Percentiles rank a stretch among this genome's conserved stretches.
Conservation (phyloP, 1,140 invertebrate genomes). For the Macrosteles quadrilineatus region DNA sequence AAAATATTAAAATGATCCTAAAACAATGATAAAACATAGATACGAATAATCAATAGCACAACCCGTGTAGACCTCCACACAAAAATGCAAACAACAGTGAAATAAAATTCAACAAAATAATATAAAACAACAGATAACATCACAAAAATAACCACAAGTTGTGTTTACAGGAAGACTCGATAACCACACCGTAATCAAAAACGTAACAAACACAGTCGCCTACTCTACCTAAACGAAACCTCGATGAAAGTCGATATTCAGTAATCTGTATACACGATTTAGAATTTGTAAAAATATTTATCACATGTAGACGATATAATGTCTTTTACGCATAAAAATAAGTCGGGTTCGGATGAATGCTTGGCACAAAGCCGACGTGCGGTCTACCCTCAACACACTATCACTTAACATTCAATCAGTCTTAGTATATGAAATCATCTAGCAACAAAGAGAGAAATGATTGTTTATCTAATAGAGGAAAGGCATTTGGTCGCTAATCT, state of each 20-base stretch:
- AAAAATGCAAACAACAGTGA: conserved; percentile 17
- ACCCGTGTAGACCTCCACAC: not conserved
- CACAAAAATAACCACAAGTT: conserved; percentile 3
- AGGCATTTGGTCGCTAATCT: too few relatives aligned
- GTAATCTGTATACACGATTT: conserved; percentile 21
- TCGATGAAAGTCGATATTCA: not conserved
- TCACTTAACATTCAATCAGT: too few relatives aligned
- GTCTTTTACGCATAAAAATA: conserved; percentile 27
- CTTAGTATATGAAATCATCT: too few relatives aligned
- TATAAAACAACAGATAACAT: conserved; percentile 12
- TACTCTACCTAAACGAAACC: conserved; percentile 2
- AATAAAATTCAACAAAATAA: conserved; percentile 18
- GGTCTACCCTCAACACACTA: too few relatives aligned
- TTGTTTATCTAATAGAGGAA: too few relatives aligned
- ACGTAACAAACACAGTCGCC: not conserved
- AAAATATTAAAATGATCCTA: conserved; percentile 16
- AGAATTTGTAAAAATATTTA: conserved; percentile 25
- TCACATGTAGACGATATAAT: conserved; percentile 22
- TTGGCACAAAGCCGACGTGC: not conserved
- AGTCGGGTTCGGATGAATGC: conserved; percentile 5
- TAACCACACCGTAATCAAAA: conserved; percentile 1
- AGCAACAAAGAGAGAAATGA: too few relatives aligned
- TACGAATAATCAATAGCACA: not conserved
- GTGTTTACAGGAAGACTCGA: not conserved
- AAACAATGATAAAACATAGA: not conserved